Evolutionary conservation across 2,113 vertebrate species (phyloP).

Genomic region (Macrotus californicus): DNA sequence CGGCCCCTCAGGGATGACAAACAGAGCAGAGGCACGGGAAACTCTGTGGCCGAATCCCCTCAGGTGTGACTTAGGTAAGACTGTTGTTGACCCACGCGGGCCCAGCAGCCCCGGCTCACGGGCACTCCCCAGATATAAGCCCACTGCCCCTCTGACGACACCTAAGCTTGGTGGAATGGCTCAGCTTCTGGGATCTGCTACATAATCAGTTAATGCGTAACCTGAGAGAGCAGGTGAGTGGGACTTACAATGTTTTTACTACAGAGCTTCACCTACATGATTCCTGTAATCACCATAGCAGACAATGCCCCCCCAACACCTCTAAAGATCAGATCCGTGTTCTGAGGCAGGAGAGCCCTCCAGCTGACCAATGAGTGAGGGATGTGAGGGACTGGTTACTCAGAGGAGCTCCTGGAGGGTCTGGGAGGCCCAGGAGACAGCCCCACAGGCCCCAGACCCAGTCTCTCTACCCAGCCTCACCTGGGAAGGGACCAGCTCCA

Average conservation of each 20-base stretch:
- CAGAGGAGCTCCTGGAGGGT: neutral
- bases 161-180: too few relatives aligned
- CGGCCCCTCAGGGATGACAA: neutral
- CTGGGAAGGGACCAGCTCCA: neutral
- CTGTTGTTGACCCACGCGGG: neutral
- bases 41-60: too few relatives aligned
- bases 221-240: neutral
- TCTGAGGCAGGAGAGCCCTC: neutral
- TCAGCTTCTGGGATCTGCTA: neutral
- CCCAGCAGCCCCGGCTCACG: neutral
- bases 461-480: neutral
- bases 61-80: neutral
- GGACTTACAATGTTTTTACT: neutral
- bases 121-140: neutral
- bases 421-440: neutral
- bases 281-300: neutral
- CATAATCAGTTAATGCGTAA: neutral
- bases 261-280: neutral
- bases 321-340: neutral
- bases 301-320: neutral
- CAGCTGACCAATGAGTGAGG: neutral
- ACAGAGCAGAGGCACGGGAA: neutral
- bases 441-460: neutral
- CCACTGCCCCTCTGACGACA: fast-evolving
- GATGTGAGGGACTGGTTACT: neutral